Conservation (phyloP, 2,888 invertebrate genomes). For the Myopa testacea region DNA sequence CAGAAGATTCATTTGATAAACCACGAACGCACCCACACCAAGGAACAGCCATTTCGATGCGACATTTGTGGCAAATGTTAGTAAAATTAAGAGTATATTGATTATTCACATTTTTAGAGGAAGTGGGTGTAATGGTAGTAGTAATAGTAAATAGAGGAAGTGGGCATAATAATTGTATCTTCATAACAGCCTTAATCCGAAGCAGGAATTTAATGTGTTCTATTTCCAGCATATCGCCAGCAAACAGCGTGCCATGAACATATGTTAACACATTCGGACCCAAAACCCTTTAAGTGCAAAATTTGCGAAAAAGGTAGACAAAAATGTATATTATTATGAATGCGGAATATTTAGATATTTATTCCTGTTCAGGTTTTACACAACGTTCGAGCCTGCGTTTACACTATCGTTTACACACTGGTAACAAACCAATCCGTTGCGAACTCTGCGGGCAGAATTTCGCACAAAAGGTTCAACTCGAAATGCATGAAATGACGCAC, state of each 20-base stretch:
- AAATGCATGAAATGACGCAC: constrained; percentile 45
- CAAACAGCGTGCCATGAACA: constrained; percentile 53
- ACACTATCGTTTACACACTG: constrained; percentile 47
- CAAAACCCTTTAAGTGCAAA: constrained; percentile 53
- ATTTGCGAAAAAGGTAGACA: constrained; percentile 51
- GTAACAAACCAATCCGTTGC: constrained; percentile 43
- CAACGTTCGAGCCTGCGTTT: constrained; percentile 51
- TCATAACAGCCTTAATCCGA: not conserved
- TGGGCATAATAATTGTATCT: not conserved
- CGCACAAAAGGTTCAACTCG: constrained; percentile 44
- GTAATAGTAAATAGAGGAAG: not conserved
- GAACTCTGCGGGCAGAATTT: constrained; percentile 46
- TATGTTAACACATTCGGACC: constrained; percentile 50
- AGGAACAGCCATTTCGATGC: constrained; percentile 54
- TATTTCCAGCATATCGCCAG: constrained; percentile 50
- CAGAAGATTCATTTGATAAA: constrained; percentile 54
- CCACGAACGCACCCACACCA: constrained; percentile 54
- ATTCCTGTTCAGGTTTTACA: constrained; percentile 45
- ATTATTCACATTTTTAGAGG: not conserved
- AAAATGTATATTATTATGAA: not conserved
- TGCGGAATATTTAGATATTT: too few relatives aligned
- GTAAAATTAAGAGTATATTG: not conserved
- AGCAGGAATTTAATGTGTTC: not conserved
- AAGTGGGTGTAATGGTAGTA: not conserved
- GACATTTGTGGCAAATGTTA: constrained; percentile 51